Percentiles rank a stretch among this genome's conserved stretches.
These are phyloP conservation scores for Sigmodon hispidus DNA, from an alignment of 2,113 vertebrate genomes.

Conservation along the genomic window DNA sequence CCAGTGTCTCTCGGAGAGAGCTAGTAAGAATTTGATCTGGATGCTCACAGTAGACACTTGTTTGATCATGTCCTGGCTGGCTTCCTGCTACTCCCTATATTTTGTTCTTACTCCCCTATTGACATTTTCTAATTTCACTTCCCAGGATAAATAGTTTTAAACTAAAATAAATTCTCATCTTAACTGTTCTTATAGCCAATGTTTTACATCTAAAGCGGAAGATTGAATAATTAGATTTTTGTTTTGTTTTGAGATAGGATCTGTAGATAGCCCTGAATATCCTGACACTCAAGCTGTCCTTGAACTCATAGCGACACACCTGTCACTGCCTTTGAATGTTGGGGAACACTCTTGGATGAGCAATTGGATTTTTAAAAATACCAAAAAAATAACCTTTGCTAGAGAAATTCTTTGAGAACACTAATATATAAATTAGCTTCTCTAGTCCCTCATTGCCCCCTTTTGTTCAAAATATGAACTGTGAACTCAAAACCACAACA, in stretches of 20 bases:
- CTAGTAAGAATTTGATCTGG: not conserved
- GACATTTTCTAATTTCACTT: not conserved
- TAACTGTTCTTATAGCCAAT: not conserved
- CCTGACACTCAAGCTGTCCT: not conserved
- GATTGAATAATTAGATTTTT: slow-evolving; percentile 46
- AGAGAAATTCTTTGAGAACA: slow-evolving; percentile 69
- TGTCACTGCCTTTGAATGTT: not conserved
- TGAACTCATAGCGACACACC: not conserved
- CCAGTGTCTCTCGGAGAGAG: not conserved
- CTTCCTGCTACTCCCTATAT: not conserved
- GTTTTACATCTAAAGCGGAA: slow-evolving; percentile 41
- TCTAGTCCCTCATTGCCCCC: slow-evolving; percentile 42
- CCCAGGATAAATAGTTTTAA: not conserved
- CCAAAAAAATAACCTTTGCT: slow-evolving; percentile 48
- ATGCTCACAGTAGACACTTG: not conserved
- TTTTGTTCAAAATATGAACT: slow-evolving; percentile 71
- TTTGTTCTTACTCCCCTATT: not conserved
- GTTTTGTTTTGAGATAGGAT: not conserved
- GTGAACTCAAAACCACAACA: slow-evolving; percentile 49
- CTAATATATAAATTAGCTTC: slow-evolving; percentile 64
- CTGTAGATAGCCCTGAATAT: not conserved
- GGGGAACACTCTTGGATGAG: not conserved
- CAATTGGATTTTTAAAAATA: slow-evolving; percentile 12
- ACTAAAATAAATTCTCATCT: slow-evolving; percentile 26
- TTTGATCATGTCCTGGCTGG: not conserved